Base-by-base conservation (phyloP, 2,797 vertebrate species). In the Oreortyx pictus region DNA sequence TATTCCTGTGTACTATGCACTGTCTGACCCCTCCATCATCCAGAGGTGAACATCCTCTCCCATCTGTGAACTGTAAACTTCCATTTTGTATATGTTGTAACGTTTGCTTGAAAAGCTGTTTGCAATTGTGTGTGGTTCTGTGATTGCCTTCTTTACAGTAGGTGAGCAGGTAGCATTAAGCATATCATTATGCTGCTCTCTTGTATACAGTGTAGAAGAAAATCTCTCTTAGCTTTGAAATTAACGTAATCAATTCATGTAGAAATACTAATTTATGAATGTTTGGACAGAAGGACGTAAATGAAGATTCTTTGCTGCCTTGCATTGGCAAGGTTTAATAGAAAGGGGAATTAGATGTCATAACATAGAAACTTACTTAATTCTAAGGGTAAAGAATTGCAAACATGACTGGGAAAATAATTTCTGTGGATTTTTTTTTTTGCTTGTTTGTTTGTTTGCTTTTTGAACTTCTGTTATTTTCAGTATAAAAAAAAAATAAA, bases 291-390 rank as follows among this genome's bases (percentile, higher is more conserved):
- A 82, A 60, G 65, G 68, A 89, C 54, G 83, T 57, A 92, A 54
- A 89, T 66, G 96, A 93, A 87, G 84, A 83, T 88, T 93, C 60
- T 96, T 92, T 41, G 59, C 71, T 93, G 93, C 79, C 56, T 95
- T 73, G 80, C 80, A 84, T 93, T 96, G 94, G 80, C 83, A 96
- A 95, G 94, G 87, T 41, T 71, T 82, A 96, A 75, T 68, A 19
- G 95, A 97, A 96, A 93, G 93, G 95, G 92, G 92, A 97, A 94
- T 97, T 97, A 93, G 85, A 94, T 97, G 92, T 96, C 93, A 96
- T 90, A 93, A 95, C 91, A 90, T 80, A 82, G 96, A 97, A 90
- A 93, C 90, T 91, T 96, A 93, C 60, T 78, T 88, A 97, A 94
- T 94, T 97, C 82, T 88, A 74, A 83, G 87, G 88, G 90, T 93